phyloP scores from a whole-genome alignment of 2,797 vertebrate species.

The Streptopelia turtur region DNA sequence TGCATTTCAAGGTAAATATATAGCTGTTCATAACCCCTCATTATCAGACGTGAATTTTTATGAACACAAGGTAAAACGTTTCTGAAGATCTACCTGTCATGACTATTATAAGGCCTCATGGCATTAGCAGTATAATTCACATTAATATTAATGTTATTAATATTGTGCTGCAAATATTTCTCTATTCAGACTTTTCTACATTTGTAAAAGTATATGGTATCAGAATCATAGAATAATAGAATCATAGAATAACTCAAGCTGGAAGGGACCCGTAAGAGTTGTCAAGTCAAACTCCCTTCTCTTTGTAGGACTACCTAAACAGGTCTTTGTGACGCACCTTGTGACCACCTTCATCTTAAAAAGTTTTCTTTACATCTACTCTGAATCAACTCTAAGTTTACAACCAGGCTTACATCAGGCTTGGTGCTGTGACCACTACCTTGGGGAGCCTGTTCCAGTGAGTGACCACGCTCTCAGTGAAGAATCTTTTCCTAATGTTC shows the following conservation, averaged over 20 bases:
- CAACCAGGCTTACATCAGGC: no score
- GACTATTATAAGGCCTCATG: not conserved
- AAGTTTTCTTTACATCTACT: no score
- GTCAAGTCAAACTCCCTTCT: not conserved
- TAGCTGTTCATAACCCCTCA: not conserved
- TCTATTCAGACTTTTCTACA: not conserved
- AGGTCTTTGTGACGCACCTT: rapidly evolving
- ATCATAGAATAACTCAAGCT: not conserved
- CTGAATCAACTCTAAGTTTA: no score
- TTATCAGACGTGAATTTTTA: not conserved
- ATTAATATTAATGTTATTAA: not conserved
- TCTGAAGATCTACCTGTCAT: not conserved
- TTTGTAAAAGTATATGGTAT: not conserved
- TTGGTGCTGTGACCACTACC: not conserved
- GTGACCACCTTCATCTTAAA: no score
- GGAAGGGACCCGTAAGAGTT: not conserved
- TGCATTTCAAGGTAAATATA: not conserved
- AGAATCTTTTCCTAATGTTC: not conserved
- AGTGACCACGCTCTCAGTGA: rapidly evolving
- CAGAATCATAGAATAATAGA: not conserved
- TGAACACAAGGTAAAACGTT: not conserved
- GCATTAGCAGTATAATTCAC: not conserved
- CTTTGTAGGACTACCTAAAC: rapidly evolving
- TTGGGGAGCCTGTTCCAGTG: not conserved
- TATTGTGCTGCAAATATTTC: not conserved